Evolutionary conservation across 1,140 invertebrate species (phyloP).

Genomic region (Lordiphosa stackelbergi): DNA sequence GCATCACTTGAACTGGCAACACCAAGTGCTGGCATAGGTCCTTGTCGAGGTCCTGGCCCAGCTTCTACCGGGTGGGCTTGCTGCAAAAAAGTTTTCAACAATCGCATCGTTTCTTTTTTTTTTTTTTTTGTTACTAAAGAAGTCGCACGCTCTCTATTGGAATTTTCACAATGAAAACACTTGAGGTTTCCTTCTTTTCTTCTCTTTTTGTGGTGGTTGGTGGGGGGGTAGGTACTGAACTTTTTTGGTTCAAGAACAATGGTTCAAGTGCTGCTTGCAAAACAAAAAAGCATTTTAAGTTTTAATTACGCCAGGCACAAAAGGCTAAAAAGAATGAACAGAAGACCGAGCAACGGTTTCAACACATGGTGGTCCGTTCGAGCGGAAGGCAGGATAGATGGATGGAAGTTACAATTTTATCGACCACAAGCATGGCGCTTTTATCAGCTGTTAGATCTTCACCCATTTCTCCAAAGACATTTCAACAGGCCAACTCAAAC

Average conservation of each 20-base stretch:
- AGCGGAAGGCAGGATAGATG: slow-evolving; percentile 7
- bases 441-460: slow-evolving; percentile 54
- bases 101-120: slow-evolving; percentile 15
- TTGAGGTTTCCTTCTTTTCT: slow-evolving; percentile 34
- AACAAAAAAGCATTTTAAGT: slow-evolving; percentile 74
- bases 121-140: slow-evolving; percentile 27
- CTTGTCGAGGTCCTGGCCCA: slow-evolving; percentile 11
- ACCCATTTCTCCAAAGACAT: slow-evolving; percentile 32
- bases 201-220: slow-evolving; percentile 6
- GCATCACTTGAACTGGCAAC: slow-evolving; percentile 55
- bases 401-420: too few species aligned
- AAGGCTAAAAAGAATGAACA: slow-evolving; percentile 28
- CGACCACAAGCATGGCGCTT: slow-evolving; percentile 15
- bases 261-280: slow-evolving; percentile 72
- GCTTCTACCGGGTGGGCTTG: slow-evolving; percentile 27
- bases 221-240: slow-evolving; percentile 49
- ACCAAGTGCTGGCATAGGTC: slow-evolving; percentile 37
- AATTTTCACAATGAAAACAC: slow-evolving; percentile 70
- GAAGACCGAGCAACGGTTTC: slow-evolving; percentile 5
- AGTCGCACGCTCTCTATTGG: slow-evolving; percentile 71
- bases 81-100: slow-evolving; percentile 39
- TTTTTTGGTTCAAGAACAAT: slow-evolving; percentile 60
- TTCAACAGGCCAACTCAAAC: slow-evolving; percentile 18
- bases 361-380: slow-evolving; percentile 50
- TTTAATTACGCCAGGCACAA: slow-evolving; percentile 67